Conservation (phyloP, 2,888 invertebrate genomes). For the Rhynchonema sp. region DNA sequence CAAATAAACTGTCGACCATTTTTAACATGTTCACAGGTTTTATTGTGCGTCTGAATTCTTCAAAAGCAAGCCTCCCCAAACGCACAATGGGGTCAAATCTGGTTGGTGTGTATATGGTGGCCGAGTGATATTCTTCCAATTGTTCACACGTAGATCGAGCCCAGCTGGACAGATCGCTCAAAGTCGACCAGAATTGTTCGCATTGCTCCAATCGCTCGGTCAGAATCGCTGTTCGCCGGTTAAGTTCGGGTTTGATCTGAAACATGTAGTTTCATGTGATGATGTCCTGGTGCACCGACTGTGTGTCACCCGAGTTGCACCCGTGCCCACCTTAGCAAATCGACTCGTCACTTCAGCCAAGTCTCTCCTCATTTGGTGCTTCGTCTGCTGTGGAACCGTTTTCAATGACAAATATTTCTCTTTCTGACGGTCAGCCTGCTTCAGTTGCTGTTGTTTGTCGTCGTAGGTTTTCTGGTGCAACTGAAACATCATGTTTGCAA, state of each 20-base stretch:
- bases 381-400: not conserved
- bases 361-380: not conserved
- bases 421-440: not conserved
- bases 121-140: slow-evolving; percentile 20
- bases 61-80: not conserved
- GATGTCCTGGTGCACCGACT: no score
- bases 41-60: not conserved
- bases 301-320: no score
- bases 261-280: no score
- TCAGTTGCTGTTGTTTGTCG: not conserved
- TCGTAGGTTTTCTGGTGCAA: not conserved
- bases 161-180: slow-evolving; percentile 23
- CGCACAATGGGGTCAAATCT: slow-evolving; percentile 7
- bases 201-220: slow-evolving; percentile 8
- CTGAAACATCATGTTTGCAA: no score
- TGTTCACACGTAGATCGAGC: slow-evolving; percentile 18
- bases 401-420: not conserved
- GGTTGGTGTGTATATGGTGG: slow-evolving; percentile 23
- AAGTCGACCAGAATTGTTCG: slow-evolving; percentile 18
- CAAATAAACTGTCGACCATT: no score
- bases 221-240: not conserved
- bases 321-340: not conserved
- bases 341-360: not conserved
- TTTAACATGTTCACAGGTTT: no score
- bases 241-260: not conserved